Base-by-base conservation (phyloP, 1,140 invertebrate species). In the Neodiprion pinetum region DNA sequence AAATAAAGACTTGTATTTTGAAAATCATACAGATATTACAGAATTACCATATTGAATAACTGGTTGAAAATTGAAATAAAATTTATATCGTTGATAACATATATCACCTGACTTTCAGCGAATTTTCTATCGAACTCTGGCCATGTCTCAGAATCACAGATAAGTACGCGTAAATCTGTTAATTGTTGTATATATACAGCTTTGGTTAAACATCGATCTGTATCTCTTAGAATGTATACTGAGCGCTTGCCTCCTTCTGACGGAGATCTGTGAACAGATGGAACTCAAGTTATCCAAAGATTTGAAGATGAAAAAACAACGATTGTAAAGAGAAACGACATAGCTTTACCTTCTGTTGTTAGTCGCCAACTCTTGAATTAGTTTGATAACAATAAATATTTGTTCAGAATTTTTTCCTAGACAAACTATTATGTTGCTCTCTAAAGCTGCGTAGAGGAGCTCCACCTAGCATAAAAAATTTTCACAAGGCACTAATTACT, bases 341-440 rank as follows among this genome's bases (percentile, higher is more conserved):
- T 72, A 78, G 79, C 72, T 67, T 82, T 82, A 82, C 86, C 81
- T 84, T 80, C 92, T 80, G 80, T 92, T 88, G 79, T 89, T 84
- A 77, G 89, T 89, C 1, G 92, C 90, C 72, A 92, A 84, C 83
- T 94, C 93, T 89, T 96, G 95, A 67, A 98, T 93, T 14, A 98
- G 88, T 91, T 98, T 95, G 9, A 97, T 92, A 9, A 94, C 93
- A 78, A 98, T 94, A 85, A 97, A 98, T 48, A 95, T 93, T 88
- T 97, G 97, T 66, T 96, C 96, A 17, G 92, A 90, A 70, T 92
- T 92, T 77, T 95, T 95, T 67, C 93, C 94, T 66, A 98, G 90
- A 84, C 95, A 96, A 70, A 96, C 91, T 77, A 98, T 96, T 14
- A 94, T 94, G 86, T 98, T 96, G 72, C 90, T 90, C 76, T 94